Base-by-base conservation (phyloP, 64 coral and sea anemone genomes). In the Pocillopora verrucosa region DNA sequence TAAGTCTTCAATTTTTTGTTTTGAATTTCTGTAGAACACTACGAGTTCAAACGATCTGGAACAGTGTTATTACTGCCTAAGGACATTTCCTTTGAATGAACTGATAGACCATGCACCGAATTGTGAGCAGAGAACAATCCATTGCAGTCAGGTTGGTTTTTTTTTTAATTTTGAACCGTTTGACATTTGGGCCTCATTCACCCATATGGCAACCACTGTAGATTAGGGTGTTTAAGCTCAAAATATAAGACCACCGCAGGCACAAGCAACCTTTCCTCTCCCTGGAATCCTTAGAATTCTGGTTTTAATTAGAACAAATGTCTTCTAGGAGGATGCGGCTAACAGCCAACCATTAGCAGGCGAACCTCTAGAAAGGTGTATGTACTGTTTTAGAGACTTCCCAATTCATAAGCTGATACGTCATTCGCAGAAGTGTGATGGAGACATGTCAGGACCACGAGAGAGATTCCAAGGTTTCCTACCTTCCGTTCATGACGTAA, bases 321-420 rank as follows among this genome's bases (percentile, higher is more conserved):
- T 58, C 34, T 2, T 72, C 59, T 20, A 77, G 65, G 58, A 61
- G 56, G 24, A 83, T 79, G 1, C 10, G 16, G 34, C 73, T 35
- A 81, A 36, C 51, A 89, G 88, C 58, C 88, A 89, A 14, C 82
- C 78, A n/a, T 59, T 16, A 0, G 25, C n/a, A 5, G 63, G 63
- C 11, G 89, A 90, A 72, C 14, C 60, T 16, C 0, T 90, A 25
- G 89, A 90, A 34, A 72, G 89, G 10, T 90, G 89, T 35, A 90
- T 90, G 89, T 90, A 90, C 34, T 90, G 89, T 81, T 90, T 83
- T 64, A 75, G 73, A 37, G 89, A 90, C 11, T 90, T 90, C 74
- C 78, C 89, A 2, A 78, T 90, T 10, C 61, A 56, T 51, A 82
- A 69, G 65, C 78, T 90, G 51, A 90, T 90, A 13, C 19, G 17